These are phyloP conservation scores for Blastobasis adustella DNA, from an alignment of 2,888 invertebrate species.

Conservation along the genomic window DNA sequence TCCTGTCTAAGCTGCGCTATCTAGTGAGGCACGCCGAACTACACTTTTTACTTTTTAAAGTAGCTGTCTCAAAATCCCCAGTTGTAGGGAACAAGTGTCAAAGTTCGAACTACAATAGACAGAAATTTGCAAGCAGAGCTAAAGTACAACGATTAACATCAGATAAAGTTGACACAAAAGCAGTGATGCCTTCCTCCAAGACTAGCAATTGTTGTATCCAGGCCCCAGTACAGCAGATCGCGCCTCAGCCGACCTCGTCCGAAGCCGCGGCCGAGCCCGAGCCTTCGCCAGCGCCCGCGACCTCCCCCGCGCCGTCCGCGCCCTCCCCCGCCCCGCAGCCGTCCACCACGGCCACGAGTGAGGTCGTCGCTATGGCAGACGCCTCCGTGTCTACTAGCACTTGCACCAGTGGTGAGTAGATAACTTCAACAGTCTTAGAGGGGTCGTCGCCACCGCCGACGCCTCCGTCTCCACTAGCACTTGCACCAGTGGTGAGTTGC, in stretches of 20 bases:
- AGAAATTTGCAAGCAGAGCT: no score
- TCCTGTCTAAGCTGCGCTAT: no score
- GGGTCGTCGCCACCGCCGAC: no score
- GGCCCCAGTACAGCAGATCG: conserved; percentile 39
- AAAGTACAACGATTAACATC: no score
- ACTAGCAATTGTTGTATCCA: conserved; percentile 7
- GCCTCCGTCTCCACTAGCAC: conserved; percentile 24
- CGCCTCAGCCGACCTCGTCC: conserved; percentile 26
- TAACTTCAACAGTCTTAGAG: no score
- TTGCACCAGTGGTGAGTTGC: conserved; percentile 25
- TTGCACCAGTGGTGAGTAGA: conserved; percentile 22
- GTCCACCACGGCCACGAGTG: conserved; percentile 15
- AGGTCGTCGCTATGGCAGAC: conserved; percentile 20
- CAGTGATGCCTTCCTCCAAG: no score
- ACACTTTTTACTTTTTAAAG: no score
- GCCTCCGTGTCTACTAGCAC: conserved; percentile 34
- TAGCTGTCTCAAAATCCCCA: neutral
- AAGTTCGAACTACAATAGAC: neutral
- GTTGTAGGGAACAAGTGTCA: neutral
- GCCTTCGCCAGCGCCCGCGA: conserved; percentile 20
- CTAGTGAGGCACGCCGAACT: no score
- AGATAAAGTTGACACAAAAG: no score
- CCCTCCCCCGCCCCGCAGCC: conserved; percentile 9
- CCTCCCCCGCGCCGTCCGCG: conserved; percentile 23
- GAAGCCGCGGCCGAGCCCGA: conserved; percentile 14